phyloP scores from a whole-genome alignment of 2,888 invertebrate genomes.

The Synergus umbraculus region DNA sequence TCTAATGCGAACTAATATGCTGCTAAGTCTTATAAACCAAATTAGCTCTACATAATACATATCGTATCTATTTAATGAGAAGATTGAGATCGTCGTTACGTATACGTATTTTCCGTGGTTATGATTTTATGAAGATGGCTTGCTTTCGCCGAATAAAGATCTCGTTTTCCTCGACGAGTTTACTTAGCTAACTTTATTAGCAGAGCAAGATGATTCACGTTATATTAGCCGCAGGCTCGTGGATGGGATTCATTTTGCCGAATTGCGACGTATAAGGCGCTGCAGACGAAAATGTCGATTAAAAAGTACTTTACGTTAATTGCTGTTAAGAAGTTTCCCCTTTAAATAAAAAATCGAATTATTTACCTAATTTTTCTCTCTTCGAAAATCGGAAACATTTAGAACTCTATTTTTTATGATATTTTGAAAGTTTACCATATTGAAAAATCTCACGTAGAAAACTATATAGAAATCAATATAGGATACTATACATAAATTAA shows the following conservation, averaged over 20 bases:
- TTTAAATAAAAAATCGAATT: neutral
- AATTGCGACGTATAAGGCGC: conserved; percentile 46
- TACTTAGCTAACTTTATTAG: conserved; percentile 58
- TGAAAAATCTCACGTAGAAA: too few relatives aligned
- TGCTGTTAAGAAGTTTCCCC: neutral
- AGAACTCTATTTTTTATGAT: too few relatives aligned
- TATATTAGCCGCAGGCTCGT: conserved; percentile 54
- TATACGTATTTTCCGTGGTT: conserved; percentile 52
- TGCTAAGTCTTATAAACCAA: conserved; percentile 43
- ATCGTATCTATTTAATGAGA: conserved; percentile 51
- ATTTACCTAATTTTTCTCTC: neutral
- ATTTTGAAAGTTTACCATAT: too few relatives aligned
- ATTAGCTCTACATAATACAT: conserved; percentile 38
- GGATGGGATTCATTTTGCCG: conserved; percentile 51
- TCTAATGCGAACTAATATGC: conserved; percentile 53
- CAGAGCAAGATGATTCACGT: conserved; percentile 55
- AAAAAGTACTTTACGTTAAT: neutral
- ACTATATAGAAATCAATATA: too few relatives aligned
- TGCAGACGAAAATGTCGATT: conserved; percentile 42
- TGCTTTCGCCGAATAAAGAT: conserved; percentile 57
- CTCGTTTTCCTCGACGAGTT: conserved; percentile 52
- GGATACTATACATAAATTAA: too few relatives aligned
- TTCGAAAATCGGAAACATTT: neutral
- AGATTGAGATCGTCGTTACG: conserved; percentile 48
- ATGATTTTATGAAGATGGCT: conserved; percentile 59